phyloP scores from a whole-genome alignment of 92 coral and sea anemone species.

The Siderastrea siderea region DNA sequence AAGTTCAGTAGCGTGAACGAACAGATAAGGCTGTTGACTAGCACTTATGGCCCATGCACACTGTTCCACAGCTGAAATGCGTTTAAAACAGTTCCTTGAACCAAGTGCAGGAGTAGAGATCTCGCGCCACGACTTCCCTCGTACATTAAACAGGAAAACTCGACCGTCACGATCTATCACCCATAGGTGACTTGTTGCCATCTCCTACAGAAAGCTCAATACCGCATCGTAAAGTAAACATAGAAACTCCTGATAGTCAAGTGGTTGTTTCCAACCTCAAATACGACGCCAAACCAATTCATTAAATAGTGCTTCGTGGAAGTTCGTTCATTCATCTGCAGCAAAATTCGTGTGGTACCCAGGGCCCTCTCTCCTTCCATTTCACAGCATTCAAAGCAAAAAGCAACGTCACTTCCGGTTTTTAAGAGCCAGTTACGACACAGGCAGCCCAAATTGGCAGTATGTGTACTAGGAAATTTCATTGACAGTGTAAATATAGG shows the following conservation, averaged over 20 bases:
- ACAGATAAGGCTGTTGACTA: slow-evolving; percentile 89
- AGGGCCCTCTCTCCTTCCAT: too few species aligned
- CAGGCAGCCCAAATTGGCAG: too few species aligned
- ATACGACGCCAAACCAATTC: neutral
- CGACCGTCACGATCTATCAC: slow-evolving; percentile 91
- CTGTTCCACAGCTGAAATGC: slow-evolving; percentile 84
- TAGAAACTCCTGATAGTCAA: neutral
- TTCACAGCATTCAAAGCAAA: too few species aligned
- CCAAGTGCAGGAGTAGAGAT: slow-evolving; percentile 86
- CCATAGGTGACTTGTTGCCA: slow-evolving; percentile 77
- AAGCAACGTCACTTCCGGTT: too few species aligned
- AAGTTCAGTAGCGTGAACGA: slow-evolving; percentile 87
- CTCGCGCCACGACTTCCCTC: slow-evolving; percentile 85
- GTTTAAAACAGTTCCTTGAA: slow-evolving; percentile 92
- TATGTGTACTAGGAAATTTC: too few species aligned
- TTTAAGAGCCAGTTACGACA: too few species aligned
- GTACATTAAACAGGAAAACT: slow-evolving; percentile 78
- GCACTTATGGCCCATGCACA: slow-evolving; percentile 99
- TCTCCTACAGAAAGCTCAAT: slow-evolving; percentile 1
- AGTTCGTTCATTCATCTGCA: too few species aligned
- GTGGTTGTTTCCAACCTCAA: neutral
- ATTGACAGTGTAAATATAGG: too few species aligned
- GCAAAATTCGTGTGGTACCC: too few species aligned
- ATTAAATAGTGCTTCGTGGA: too few species aligned
- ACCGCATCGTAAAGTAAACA: neutral